Evolutionary conservation across 2,797 vertebrate genomes (phyloP), one percentile per base, ranked within the genome.

Genomic region (Sparidentex hasta): DNA sequence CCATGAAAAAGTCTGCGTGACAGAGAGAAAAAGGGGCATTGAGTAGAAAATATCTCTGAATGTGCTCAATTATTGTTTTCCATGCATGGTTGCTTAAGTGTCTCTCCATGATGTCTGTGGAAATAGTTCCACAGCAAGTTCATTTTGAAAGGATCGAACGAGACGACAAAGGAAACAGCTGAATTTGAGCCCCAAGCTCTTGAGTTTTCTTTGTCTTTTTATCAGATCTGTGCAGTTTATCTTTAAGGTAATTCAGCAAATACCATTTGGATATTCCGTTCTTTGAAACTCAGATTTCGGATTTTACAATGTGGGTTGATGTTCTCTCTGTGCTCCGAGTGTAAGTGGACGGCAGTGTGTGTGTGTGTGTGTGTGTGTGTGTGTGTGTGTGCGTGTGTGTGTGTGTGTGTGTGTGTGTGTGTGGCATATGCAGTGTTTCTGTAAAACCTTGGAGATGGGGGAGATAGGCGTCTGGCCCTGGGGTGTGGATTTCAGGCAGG

Each of bases 401-500:
- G n/a, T n/a, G n/a, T n/a, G n/a, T n/a, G n/a, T n/a, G n/a, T n/a
- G n/a, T n/a, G n/a, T 23, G 87, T 86, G 74, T 87, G 85, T 87
- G 88, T 87, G 83, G 84, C 87, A 88, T 89, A 87, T 87, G 82
- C 78, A 46, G 83, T 57, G 73, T 80, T 91, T 89, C 86, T 90
- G 85, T 88, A 83, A 90, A 91, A 85, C 76, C 84, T 75, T 62
- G 47, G 63, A 82, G 87, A 93, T 89, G 88, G 79, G 65, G 80
- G 82, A 91, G 93, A 94, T 92, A 92, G 86, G 85, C 92, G 85
- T 87, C 90, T 87, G 86, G 88, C 90, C 90, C 87, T 71, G 61
- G 90, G 93, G 95, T 92, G 74, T 94, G 86, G 86, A 91, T 96
- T 94, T 94, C 93, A 94, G 91, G 93, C 95, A 95, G 94, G 95